Conservation (phyloP, 1,140 invertebrate species). For the Chrysomallon squamiferum region DNA sequence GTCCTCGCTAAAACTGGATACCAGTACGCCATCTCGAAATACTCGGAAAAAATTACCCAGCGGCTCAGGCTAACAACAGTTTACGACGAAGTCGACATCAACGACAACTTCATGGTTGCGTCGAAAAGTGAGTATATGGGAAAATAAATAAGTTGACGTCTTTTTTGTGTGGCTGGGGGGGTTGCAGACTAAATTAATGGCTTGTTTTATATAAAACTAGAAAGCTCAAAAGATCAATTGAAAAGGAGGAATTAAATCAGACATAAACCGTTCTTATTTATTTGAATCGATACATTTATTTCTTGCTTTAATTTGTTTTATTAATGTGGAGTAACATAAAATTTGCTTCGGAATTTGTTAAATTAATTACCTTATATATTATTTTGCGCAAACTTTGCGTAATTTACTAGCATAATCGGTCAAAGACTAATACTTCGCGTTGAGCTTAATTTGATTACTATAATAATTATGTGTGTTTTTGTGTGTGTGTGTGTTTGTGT, state of each 20-base stretch:
- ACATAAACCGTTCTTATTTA: background rate
- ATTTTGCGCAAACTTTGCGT: too few species aligned
- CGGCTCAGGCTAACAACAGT: background rate
- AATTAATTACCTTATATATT: too few species aligned
- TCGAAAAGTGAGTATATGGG: background rate
- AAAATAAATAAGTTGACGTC: background rate
- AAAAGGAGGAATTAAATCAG: background rate
- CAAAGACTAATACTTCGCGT: too few species aligned
- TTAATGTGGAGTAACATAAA: too few species aligned
- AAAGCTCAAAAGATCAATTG: background rate
- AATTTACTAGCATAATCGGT: too few species aligned
- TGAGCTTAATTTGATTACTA: too few species aligned
- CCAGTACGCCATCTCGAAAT: background rate
- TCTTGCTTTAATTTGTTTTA: background rate
- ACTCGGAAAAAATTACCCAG: background rate
- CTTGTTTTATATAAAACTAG: background rate
- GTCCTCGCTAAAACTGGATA: background rate
- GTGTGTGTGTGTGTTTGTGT: too few species aligned
- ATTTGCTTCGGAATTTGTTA: too few species aligned
- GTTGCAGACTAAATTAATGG: background rate
- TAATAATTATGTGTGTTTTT: too few species aligned
- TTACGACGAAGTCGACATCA: background rate
- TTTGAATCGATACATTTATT: background rate
- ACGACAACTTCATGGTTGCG: slow-evolving; percentile 1
- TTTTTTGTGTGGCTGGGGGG: background rate